Evolutionary conservation across 2,888 invertebrate genomes (phyloP).

Genomic region (Torymus aiolomorphi): DNA sequence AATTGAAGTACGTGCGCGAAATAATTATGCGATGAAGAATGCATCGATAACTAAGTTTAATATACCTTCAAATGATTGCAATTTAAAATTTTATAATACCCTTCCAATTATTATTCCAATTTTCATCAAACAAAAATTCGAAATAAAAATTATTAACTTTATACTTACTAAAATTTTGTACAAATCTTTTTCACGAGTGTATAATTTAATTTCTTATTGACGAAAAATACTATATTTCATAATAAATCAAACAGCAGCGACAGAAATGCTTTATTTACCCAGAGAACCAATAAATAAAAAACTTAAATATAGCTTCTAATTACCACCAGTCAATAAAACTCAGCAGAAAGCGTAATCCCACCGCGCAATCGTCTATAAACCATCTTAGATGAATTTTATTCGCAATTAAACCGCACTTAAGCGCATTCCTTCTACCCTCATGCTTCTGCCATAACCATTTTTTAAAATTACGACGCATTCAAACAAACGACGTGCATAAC

Average conservation of each 20-base stretch:
- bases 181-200: too few relatives aligned
- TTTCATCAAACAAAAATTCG: too few relatives aligned
- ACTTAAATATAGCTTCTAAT: too few relatives aligned
- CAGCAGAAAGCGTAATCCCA: conserved; percentile 6
- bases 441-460: conserved; percentile 22
- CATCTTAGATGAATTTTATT: conserved; percentile 36
- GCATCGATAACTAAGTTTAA: conserved; percentile 22
- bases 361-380: conserved; percentile 1
- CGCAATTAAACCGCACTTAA: conserved; percentile 32
- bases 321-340: too few relatives aligned
- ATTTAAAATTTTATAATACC: conserved; percentile 1
- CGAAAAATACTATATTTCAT: too few relatives aligned
- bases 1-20: conserved; percentile 48
- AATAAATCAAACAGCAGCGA: too few relatives aligned
- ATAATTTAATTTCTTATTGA: too few relatives aligned
- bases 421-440: background rate
- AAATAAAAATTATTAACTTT: too few relatives aligned
- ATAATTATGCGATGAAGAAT: conserved; percentile 40
- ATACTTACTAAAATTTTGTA: too few relatives aligned
- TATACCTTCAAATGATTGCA: background rate
- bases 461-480: conserved; percentile 43
- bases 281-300: too few relatives aligned
- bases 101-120: background rate
- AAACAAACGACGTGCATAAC: conserved; percentile 45
- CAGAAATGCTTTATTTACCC: too few relatives aligned